These are phyloP conservation scores for Theretra japonica DNA, from an alignment of 2,888 invertebrate genomes.

Conservation along the genomic window DNA sequence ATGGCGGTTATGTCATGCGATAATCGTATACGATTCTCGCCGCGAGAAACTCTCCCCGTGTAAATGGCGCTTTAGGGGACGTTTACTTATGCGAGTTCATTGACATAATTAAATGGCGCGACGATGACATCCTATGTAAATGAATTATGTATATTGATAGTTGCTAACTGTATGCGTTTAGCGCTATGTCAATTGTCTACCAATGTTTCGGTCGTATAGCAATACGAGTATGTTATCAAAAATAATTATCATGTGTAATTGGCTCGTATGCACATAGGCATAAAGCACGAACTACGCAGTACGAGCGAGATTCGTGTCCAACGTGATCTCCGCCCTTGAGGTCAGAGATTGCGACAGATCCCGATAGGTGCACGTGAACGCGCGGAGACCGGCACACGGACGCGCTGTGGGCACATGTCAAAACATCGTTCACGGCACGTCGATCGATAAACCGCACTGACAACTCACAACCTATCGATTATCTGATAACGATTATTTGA, in stretches of 20 bases:
- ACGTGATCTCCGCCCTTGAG: constrained; percentile 59
- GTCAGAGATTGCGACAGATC: constrained; percentile 54
- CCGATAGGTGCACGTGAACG: constrained; percentile 58
- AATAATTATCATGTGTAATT: not conserved
- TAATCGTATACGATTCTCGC: too few species aligned
- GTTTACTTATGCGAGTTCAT: constrained; percentile 37
- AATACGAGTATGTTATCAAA: not conserved
- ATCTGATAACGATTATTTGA: constrained; percentile 35
- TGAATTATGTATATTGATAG: not conserved
- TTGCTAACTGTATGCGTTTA: not conserved
- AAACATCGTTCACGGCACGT: constrained; percentile 52
- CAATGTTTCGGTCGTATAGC: not conserved
- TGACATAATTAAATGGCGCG: constrained; percentile 30
- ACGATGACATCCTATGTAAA: constrained; percentile 16
- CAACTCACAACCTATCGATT: constrained; percentile 35
- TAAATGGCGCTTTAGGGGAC: too few species aligned
- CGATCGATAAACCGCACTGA: constrained; percentile 42
- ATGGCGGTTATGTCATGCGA: too few species aligned
- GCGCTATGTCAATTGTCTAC: not conserved
- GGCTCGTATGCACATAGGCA: not conserved
- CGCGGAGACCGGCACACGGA: constrained; percentile 49
- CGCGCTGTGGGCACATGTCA: constrained; percentile 54
- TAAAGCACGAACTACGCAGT: constrained; percentile 5
- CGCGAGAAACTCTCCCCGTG: too few species aligned
- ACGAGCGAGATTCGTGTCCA: constrained; percentile 34